Conservation (phyloP, 2,113 vertebrate species). For the Motacilla alba region DNA sequence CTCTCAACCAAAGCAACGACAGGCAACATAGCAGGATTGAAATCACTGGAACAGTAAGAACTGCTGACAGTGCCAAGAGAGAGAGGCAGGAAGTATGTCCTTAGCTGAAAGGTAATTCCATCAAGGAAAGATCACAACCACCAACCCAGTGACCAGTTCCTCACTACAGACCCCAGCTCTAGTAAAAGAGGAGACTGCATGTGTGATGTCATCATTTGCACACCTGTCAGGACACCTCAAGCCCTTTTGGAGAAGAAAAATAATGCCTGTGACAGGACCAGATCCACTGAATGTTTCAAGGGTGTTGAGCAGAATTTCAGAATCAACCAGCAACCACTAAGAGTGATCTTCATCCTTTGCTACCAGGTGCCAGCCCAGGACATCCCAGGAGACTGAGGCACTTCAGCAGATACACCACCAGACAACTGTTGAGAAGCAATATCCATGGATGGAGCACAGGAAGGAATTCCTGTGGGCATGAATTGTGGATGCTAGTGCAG, state of each 20-base stretch:
- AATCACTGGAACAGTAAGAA: background rate
- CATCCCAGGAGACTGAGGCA: background rate
- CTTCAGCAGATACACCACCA: background rate
- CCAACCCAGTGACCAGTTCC: background rate
- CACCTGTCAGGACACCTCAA: background rate
- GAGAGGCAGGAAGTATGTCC: background rate
- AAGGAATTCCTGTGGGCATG: accelerated
- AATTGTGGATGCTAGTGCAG: background rate
- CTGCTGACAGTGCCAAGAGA: background rate
- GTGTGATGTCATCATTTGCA: accelerated
- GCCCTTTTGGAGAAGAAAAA: background rate
- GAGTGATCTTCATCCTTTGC: background rate
- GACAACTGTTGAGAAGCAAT: background rate
- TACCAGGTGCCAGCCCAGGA: background rate
- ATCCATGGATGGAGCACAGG: background rate
- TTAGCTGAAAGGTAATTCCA: background rate
- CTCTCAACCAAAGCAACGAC: background rate
- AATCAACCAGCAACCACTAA: background rate
- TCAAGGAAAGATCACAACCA: background rate
- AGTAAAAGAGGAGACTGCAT: background rate
- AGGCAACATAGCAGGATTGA: background rate
- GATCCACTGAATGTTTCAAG: background rate
- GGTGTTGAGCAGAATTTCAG: background rate
- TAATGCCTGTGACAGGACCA: background rate
- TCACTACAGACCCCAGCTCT: background rate